These are phyloP conservation scores for Rhynchopsitta pachyrhyncha DNA, from an alignment of 2,113 vertebrate species.

Conservation along the genomic window DNA sequence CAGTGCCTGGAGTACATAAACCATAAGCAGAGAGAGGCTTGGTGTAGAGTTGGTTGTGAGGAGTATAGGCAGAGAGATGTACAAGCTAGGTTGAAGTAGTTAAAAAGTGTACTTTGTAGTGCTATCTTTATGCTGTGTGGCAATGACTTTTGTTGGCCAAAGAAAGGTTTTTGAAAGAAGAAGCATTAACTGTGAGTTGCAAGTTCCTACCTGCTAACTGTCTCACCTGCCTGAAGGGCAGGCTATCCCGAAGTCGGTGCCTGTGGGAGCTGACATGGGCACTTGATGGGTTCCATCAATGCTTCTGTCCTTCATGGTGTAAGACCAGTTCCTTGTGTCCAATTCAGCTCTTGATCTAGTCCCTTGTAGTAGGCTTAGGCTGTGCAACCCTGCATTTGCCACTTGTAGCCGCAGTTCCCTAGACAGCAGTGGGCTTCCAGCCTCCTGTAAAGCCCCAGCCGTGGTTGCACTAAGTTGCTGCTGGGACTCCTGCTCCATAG, in stretches of 20 bases:
- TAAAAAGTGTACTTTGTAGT: not conserved
- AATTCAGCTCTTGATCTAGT: too few relatives aligned
- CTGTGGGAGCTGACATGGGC: not conserved
- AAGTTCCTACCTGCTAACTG: not conserved
- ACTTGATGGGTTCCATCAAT: not conserved
- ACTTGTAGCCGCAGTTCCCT: accelerated
- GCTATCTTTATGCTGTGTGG: accelerated
- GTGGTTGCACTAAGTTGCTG: accelerated
- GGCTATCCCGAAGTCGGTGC: accelerated
- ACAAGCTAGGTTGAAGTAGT: not conserved
- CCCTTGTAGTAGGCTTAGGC: not conserved
- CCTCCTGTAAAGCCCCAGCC: accelerated
- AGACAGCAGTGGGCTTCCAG: not conserved
- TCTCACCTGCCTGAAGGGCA: not conserved
- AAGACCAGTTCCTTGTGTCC: not conserved
- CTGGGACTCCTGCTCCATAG: accelerated
- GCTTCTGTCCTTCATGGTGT: not conserved
- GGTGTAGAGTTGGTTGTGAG: not conserved
- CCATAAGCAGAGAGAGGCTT: not conserved
- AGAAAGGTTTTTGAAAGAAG: not conserved
- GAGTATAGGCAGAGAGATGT: not conserved
- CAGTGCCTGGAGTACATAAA: not conserved
- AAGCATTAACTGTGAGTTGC: not conserved
- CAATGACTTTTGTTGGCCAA: not conserved
- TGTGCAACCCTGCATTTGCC: accelerated